Base-by-base conservation (phyloP, 2,888 invertebrate species). In the Acleris cristana region DNA sequence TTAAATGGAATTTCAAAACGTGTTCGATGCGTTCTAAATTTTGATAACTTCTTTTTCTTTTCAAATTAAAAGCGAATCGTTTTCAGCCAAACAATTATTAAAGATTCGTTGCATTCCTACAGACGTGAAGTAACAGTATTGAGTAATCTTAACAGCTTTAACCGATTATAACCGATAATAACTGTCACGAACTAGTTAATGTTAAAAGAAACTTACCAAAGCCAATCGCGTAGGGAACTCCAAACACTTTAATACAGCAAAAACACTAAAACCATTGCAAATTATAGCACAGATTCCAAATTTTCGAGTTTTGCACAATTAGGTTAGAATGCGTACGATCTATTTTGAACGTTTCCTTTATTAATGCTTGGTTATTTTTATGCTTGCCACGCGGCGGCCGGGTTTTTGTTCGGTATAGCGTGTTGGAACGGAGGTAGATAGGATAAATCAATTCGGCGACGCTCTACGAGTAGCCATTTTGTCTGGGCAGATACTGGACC, bases 371-470 rank as follows among this genome's bases (percentile, higher is more conserved):
- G 54, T 10, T 64, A 69, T 64, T 49, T 57, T 73, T 68, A 73
- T 71, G 72, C 65, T 65, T 58, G 51, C 66, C 65, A 68, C 63
- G 61, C 64, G 71, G 56, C 52, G 66, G 44, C 66, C 63, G 73
- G 73, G 76, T 73, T 75, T 75, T 74, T 77, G 76, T 72, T 74
- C 76, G 18, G 30, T 14, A 48, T 51, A 74, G 74, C 73, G 75
- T 75, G 72, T 74, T 74, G 74, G 74, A 74, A 79, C 78, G 78
- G 79, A 80, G 81, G 81, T 79, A 83, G 83, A 79, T 83, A 85
- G 21, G 88, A 84, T 89, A 88, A 89, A 89, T 89, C 89, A 90
- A 89, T 86, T 82, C 78, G 75, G 78, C 79, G 82, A 86, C 85
- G 85, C 83, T 79, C 81, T 82, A 76, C 72, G 73, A 75, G 86